A percentile compares a stretch with the other conserved stretches of the same genome.
Evolutionary conservation across 2,113 vertebrate genomes (phyloP).

Genomic region (Varanus salvator): DNA sequence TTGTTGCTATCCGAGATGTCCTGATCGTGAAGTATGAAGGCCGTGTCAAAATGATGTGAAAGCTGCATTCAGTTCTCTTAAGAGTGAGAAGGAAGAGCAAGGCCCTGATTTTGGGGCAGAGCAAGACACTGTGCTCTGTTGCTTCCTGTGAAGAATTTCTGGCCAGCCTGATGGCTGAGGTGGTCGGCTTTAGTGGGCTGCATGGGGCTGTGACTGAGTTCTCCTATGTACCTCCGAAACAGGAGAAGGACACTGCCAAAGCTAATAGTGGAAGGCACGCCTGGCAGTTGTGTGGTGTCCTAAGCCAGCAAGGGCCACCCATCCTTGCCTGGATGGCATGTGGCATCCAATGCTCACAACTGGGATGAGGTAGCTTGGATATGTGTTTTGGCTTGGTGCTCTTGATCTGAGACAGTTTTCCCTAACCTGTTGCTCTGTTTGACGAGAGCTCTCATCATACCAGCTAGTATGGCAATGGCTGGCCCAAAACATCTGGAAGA

Average conservation of each 20-base stretch:
- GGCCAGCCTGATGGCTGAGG: not conserved
- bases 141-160: not conserved
- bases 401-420: too few species aligned
- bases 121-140: not conserved
- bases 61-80: not conserved
- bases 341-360: too few species aligned
- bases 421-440: too few species aligned
- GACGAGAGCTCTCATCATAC: too few species aligned
- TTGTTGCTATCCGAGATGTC: not conserved
- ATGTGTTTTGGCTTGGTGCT: not conserved
- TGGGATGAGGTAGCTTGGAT: not conserved
- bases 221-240: not conserved
- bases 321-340: too few species aligned
- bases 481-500: too few species aligned
- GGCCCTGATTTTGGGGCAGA: not conserved
- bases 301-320: not conserved
- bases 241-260: not conserved
- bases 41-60: fast-evolving
- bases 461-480: too few species aligned
- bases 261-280: not conserved
- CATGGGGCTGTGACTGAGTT: not conserved
- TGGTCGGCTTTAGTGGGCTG: not conserved
- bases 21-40: fast-evolving
- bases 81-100: not conserved
- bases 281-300: not conserved